A percentile compares a stretch with the other conserved stretches of the same genome.
phyloP scores from a whole-genome alignment of 2,888 invertebrate species.

The Drosophila macrospina region DNA sequence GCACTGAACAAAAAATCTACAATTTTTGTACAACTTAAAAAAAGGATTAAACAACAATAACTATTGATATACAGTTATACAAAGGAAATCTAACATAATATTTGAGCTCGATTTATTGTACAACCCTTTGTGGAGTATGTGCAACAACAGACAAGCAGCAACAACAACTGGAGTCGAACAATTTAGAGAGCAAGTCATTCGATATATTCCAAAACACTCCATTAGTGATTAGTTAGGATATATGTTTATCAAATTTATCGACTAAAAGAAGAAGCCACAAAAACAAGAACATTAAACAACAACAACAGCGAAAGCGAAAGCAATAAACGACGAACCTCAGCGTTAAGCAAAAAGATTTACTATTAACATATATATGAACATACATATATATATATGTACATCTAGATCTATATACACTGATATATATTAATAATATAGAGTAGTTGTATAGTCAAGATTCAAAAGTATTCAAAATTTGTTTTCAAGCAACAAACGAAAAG shows the following conservation, averaged over 20 bases:
- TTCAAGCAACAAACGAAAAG: constrained; percentile 4
- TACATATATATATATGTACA: constrained; percentile 26
- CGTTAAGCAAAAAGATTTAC: constrained; percentile 68
- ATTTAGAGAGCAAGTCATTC: constrained; percentile 48
- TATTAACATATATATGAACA: constrained; percentile 26
- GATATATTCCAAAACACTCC: constrained; percentile 81
- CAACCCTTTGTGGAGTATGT: constrained; percentile 48
- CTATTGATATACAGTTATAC: constrained; percentile 34
- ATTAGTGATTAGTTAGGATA: constrained; percentile 79
- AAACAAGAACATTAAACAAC: constrained; percentile 43
- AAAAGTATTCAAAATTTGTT: constrained; percentile 60
- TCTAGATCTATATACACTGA: constrained; percentile 15
- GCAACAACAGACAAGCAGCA: constrained; percentile 30
- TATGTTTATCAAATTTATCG: constrained; percentile 63
- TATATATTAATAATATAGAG: constrained; percentile 28
- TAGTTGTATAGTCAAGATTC: constrained; percentile 40
- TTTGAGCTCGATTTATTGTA: constrained; percentile 28
- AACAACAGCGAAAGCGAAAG: constrained; percentile 72
- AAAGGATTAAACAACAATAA: constrained; percentile 26
- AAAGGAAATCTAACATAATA: constrained; percentile 8
- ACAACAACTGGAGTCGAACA: constrained; percentile 31
- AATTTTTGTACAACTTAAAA: constrained; percentile 38
- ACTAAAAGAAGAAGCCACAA: constrained; percentile 23
- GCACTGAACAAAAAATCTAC: constrained; percentile 40
- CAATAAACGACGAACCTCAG: constrained; percentile 82